Percentiles rank a stretch among this genome's conserved stretches.
Conservation (phyloP, 2,797 vertebrate species). For the Galagoides demidoff region DNA sequence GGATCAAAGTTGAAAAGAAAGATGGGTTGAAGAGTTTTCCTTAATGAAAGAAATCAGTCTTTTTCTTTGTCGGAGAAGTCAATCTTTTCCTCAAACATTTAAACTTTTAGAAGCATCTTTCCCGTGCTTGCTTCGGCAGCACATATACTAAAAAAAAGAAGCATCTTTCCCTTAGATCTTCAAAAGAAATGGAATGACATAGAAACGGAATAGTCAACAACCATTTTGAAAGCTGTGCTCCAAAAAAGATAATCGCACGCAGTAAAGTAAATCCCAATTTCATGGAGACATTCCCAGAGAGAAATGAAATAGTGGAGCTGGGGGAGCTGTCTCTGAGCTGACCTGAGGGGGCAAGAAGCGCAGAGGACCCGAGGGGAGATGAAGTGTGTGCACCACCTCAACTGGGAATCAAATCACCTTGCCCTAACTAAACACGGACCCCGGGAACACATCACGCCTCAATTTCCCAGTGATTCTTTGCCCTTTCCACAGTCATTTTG, state of each 20-base stretch:
- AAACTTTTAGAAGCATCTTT: neutral
- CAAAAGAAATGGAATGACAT: neutral
- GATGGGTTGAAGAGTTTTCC: neutral
- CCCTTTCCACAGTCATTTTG: neutral
- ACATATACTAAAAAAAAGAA: neutral
- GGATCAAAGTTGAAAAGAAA: neutral
- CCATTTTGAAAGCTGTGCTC: neutral
- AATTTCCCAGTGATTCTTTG: neutral
- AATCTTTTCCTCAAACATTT: neutral
- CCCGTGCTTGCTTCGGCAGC: too few species aligned
- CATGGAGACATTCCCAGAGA: neutral
- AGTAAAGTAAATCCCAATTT: neutral
- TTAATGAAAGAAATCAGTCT: neutral
- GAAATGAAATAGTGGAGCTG: neutral
- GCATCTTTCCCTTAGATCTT: neutral
- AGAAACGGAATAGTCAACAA: neutral
- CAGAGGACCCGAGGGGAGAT: too few species aligned
- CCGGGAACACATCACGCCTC: neutral
- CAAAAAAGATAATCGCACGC: neutral
- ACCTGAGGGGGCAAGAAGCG: accelerated
- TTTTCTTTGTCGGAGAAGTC: neutral
- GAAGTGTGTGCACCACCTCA: neutral
- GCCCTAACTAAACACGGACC: neutral
- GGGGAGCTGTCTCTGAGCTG: neutral
- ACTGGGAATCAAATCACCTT: neutral